Conservation (phyloP, 2,888 invertebrate species). For the Uropetala carovei region DNA sequence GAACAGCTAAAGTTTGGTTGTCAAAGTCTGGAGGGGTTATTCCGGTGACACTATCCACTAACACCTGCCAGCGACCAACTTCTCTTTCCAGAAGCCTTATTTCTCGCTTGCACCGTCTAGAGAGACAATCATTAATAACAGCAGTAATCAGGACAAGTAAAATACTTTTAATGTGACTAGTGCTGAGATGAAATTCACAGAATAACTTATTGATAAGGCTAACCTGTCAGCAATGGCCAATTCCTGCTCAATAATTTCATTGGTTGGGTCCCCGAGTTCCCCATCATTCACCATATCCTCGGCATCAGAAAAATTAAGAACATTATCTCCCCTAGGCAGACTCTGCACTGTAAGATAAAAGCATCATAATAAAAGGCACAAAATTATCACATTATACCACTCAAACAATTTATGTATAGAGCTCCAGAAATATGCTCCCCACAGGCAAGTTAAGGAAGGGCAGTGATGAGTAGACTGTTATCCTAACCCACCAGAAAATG, state of each 20-base stretch:
- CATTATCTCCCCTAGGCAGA: conserved; percentile 74
- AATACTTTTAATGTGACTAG: not conserved
- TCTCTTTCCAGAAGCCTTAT: conserved; percentile 94
- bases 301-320: conserved; percentile 91
- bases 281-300: conserved; percentile 92
- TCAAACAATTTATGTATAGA: not conserved
- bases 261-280: conserved; percentile 88
- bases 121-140: conserved; percentile 65
- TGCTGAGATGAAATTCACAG: not conserved
- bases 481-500: no score
- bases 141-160: not conserved
- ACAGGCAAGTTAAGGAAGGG: no score
- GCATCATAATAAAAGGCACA: not conserved
- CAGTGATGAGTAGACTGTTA: no score
- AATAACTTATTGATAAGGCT: not conserved
- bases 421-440: no score
- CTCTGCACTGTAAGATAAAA: conserved; percentile 68
- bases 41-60: conserved; percentile 93
- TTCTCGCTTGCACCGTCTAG: conserved; percentile 86
- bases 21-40: conserved; percentile 93
- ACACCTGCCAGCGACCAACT: conserved; percentile 91
- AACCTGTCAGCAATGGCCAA: conserved; percentile 83
- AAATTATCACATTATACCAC: not conserved
- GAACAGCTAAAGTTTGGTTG: conserved; percentile 93
- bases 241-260: conserved; percentile 89